Base-by-base conservation (phyloP, 2,797 vertebrate species). In the Acanthurus lineatus region DNA sequence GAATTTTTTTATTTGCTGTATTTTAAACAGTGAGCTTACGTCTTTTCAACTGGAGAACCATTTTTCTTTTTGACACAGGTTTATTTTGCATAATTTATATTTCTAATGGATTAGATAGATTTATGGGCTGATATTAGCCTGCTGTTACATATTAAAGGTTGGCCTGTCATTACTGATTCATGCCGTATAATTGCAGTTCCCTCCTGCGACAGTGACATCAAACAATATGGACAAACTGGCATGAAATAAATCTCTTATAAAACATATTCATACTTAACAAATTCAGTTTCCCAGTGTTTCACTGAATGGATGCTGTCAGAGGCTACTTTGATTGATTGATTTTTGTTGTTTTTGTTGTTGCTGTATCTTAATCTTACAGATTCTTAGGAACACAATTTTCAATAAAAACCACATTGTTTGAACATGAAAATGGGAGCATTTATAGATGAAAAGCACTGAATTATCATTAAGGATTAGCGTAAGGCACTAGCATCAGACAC, bases 211-310 rank as follows among this genome's bases (percentile, higher is more conserved):
- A 49, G 48, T 56, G 71, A 62, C 72, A 56, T 47, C 40, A 58
- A 79, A 63, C 72, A 63, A 52, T 49, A 5, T 54, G 48, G 52
- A 72, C 51, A 69, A 38, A 22, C 48, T 64, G 25, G 60, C 22
- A 8, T 54, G 15, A 17, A 49, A 60, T 49, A 20, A 52, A 54
- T 54, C 42, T 53, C 60, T 22, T 49, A 49, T 54, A 22, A 75
- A 44, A 62, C 62, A 22, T 35, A 75, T 65, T 44, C 1, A 69
- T 28, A 19, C 7, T 12, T 54, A 15, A 25, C 44, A 22, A 44
- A 22, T 56, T 58, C 11, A 47, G 51, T 49, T 40, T 45, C 48
- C 16, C 20, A 2, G 20, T 28, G 20, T 47, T 19, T 22, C 17
- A 51, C 0, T 69, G 59, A 64, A 35, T 3, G 5, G 12, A 11